Evolutionary conservation across 2,888 invertebrate species (phyloP).

Genomic region (Caenorhabditis panamensis): DNA sequence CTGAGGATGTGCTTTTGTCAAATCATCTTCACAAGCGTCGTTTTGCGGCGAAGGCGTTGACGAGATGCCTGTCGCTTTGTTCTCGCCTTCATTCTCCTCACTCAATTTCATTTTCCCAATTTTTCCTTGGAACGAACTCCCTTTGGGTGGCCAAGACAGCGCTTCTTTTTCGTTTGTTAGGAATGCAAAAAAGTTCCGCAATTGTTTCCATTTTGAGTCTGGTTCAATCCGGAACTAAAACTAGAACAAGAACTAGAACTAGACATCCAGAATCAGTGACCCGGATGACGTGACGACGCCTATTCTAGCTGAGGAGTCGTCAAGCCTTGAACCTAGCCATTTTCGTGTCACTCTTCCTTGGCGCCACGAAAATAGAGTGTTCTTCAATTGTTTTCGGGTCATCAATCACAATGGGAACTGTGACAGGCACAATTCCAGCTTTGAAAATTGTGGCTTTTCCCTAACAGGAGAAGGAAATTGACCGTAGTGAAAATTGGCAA

Average conservation of each 20-base stretch:
- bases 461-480: conserved; percentile 1
- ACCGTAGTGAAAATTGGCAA: too few relatives aligned
- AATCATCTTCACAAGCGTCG: conserved; percentile 48
- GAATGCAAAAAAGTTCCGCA: conserved; percentile 2
- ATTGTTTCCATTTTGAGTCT: not conserved
- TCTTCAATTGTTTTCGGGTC: conserved; percentile 30
- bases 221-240: not conserved
- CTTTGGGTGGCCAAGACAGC: conserved; percentile 28
- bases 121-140: conserved; percentile 30
- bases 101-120: conserved; percentile 55
- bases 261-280: not conserved
- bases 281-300: conserved; percentile 7
- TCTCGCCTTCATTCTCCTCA: conserved; percentile 52
- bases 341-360: conserved; percentile 28
- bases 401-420: conserved; percentile 35
- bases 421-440: conserved; percentile 22
- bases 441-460: conserved; percentile 20
- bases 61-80: conserved; percentile 57
- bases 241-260: not conserved
- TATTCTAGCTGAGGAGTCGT: conserved; percentile 16
- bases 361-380: conserved; percentile 5
- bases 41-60: conserved; percentile 48
- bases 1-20: conserved; percentile 60
- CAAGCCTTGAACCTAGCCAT: conserved; percentile 33
- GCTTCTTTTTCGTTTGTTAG: conserved; percentile 1